phyloP scores from a whole-genome alignment of 2,888 invertebrate genomes.

The Byasa hedistus region DNA sequence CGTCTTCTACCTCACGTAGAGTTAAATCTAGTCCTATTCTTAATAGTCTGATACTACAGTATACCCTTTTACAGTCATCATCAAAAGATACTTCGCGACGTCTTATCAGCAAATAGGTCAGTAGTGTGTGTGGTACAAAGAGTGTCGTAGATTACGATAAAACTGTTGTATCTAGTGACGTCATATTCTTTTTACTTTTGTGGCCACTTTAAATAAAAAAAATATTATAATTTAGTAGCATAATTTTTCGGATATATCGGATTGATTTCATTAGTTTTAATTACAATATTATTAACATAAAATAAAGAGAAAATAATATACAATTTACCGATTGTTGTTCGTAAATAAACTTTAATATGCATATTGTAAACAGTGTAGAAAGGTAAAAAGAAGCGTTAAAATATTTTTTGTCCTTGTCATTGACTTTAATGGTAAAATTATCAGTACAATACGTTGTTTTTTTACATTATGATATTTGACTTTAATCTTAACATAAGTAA shows the following conservation, averaged over 20 bases:
- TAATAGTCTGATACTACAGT: no score
- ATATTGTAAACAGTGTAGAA: constrained; percentile 9
- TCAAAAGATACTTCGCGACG: no score
- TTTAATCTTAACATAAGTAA: no score
- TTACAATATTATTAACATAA: neutral
- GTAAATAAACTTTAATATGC: constrained; percentile 14
- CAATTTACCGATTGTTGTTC: neutral
- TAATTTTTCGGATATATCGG: no score
- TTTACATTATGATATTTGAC: no score
- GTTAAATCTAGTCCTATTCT: no score
- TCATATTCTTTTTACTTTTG: neutral
- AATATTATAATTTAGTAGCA: no score
- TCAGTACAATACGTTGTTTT: no score
- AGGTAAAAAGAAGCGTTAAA: neutral
- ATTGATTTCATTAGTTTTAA: neutral
- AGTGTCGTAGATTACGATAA: neutral
- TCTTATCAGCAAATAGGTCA: no score
- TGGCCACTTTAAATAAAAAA: no score
- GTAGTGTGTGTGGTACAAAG: neutral
- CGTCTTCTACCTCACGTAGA: no score
- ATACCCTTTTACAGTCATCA: no score
- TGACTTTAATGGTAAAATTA: neutral
- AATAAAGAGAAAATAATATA: neutral
- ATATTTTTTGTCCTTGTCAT: neutral
- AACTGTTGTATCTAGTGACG: neutral